These are phyloP conservation scores for Pyrgilauda ruficollis DNA, from an alignment of 2,113 vertebrate genomes.

Conservation along the genomic window DNA sequence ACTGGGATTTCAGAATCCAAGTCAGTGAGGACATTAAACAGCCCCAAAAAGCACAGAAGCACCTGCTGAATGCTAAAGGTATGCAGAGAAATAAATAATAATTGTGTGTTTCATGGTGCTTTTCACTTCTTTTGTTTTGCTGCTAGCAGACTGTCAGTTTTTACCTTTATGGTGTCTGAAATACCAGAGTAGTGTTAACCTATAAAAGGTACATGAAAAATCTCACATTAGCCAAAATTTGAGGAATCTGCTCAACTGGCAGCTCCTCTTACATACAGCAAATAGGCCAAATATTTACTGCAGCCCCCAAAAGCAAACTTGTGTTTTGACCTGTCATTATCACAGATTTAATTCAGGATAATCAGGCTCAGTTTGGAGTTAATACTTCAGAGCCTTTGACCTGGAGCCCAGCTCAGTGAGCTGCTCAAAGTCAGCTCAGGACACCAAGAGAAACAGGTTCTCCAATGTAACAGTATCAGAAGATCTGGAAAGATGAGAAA, in stretches of 20 bases:
- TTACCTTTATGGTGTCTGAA: not conserved
- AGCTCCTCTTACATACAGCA: not conserved
- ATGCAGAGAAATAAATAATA: not conserved
- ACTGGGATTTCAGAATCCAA: not conserved
- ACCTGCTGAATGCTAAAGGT: not conserved
- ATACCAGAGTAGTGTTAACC: not conserved
- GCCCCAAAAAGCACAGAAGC: not conserved
- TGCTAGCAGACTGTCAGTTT: not conserved
- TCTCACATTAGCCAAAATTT: not conserved
- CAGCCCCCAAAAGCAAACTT: not conserved
- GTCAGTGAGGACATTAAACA: not conserved
- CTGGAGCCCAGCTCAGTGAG: not conserved
- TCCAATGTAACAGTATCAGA: not conserved
- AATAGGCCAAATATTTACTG: not conserved
- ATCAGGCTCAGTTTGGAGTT: not conserved
- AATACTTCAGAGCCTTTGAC: not conserved
- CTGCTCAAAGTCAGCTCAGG: not conserved
- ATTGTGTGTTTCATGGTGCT: not conserved
- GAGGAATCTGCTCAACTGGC: not conserved
- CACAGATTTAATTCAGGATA: not conserved
- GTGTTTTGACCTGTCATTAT: not conserved
- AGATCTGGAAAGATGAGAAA: not conserved
- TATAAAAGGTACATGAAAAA: not conserved
- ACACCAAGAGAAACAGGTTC: not conserved
- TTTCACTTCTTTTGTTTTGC: not conserved